Conservation (phyloP, 2,113 vertebrate species). For the Scytalopus superciliaris region DNA sequence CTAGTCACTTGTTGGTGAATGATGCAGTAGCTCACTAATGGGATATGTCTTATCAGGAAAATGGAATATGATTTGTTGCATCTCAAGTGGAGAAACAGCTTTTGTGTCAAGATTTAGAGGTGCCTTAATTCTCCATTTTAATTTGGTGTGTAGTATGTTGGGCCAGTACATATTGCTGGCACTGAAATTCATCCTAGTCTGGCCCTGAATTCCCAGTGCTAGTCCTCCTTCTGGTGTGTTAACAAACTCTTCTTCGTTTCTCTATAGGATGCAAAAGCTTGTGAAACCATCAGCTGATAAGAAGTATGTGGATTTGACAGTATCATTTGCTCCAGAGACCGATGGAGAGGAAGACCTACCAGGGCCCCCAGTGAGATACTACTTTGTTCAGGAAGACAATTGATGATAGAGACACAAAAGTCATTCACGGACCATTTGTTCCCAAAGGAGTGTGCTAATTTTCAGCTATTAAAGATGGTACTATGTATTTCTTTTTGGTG, state of each 20-base stretch:
- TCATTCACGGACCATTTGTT: constrained; percentile 44
- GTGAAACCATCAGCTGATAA: constrained; percentile 90
- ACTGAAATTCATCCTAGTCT: not conserved
- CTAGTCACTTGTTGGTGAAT: not conserved
- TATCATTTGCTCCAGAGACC: constrained; percentile 91
- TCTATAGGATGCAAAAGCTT: constrained; percentile 94
- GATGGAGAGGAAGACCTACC: constrained; percentile 94
- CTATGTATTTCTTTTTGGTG: constrained; percentile 66
- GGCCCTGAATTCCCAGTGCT: not conserved
- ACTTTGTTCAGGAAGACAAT: constrained; percentile 81
- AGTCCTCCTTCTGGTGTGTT: not conserved
- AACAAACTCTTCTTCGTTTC: constrained; percentile 2
- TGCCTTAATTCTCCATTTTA: not conserved
- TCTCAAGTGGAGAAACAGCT: not conserved
- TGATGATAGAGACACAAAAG: constrained; percentile 59
- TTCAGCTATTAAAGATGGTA: constrained; percentile 61
- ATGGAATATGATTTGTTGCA: not conserved
- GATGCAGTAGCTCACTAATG: not conserved
- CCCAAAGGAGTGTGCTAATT: constrained; percentile 58
- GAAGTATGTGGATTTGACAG: constrained; percentile 94
- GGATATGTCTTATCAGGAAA: not conserved
- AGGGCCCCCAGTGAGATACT: constrained; percentile 94
- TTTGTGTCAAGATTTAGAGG: not conserved
- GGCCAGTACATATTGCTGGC: not conserved
- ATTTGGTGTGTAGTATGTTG: not conserved